These are phyloP conservation scores for Xyrauchen texanus DNA, from an alignment of 2,113 vertebrate genomes.

Conservation along the genomic window DNA sequence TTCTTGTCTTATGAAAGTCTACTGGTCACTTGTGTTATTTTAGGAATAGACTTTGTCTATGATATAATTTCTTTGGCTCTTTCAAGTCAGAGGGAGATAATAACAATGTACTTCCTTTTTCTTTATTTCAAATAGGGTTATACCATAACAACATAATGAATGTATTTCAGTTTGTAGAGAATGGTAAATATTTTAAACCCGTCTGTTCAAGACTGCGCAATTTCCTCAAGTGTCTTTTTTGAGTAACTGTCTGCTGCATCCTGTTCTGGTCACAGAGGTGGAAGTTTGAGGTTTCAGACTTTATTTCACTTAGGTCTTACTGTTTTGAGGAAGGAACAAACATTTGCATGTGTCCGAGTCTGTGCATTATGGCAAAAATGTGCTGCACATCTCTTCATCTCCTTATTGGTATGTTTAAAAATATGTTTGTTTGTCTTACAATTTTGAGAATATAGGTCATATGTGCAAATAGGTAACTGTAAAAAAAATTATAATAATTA, in stretches of 20 bases:
- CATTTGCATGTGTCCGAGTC: neutral
- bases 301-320: neutral
- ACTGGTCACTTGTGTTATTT: neutral
- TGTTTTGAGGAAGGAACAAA: constrained; percentile 3
- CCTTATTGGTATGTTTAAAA: constrained; percentile 17
- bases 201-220: constrained; percentile 6
- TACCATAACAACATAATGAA: too few species aligned
- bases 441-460: too few species aligned
- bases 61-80: too few species aligned
- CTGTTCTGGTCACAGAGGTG: constrained; percentile 29
- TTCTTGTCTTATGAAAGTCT: neutral
- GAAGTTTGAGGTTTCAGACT: constrained; percentile 8
- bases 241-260: constrained; percentile 21
- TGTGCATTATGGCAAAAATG: constrained; percentile 1
- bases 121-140: too few species aligned
- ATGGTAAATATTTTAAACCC: neutral
- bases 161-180: neutral
- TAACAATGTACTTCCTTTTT: too few species aligned
- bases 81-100: too few species aligned
- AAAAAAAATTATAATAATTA: too few species aligned
- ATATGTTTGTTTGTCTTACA: neutral
- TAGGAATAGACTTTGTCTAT: too few species aligned
- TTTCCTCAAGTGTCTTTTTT: constrained; percentile 30
- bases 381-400: neutral
- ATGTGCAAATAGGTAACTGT: too few species aligned